Evolutionary conservation across 2,113 vertebrate species (phyloP).

Genomic region (Dinomys branickii): DNA sequence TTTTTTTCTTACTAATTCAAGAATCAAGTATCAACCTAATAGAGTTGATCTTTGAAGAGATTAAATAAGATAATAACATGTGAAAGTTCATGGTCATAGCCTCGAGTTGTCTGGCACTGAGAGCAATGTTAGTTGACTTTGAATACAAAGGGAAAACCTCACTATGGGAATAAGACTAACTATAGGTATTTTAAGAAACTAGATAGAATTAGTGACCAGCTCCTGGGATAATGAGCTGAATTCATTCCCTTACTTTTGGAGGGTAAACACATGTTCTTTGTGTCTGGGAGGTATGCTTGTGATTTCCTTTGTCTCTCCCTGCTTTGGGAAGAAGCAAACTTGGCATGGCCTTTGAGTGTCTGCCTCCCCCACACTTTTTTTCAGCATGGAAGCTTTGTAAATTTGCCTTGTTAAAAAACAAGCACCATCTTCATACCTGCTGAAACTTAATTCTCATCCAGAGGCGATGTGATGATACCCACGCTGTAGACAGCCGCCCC

Average conservation of each 20-base stretch:
- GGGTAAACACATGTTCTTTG: conserved; percentile 66
- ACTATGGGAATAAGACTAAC: not conserved
- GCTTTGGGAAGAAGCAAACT: conserved; percentile 70
- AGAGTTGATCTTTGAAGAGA: not conserved
- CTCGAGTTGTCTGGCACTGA: not conserved
- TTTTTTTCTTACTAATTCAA: conserved; percentile 13
- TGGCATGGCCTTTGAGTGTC: conserved; percentile 61
- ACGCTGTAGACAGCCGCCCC: conserved; percentile 21
- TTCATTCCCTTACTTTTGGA: conserved; percentile 57
- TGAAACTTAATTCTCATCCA: conserved; percentile 71
- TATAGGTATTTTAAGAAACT: not conserved
- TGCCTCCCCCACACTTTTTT: conserved; percentile 72
- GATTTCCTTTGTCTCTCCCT: conserved; percentile 60
- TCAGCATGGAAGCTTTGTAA: conserved; percentile 72
- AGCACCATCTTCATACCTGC: conserved; percentile 73
- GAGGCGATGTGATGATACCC: conserved; percentile 35
- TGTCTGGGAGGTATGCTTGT: conserved; percentile 65
- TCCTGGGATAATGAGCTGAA: conserved; percentile 69
- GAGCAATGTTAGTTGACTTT: conserved; percentile 11
- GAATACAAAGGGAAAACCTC: not conserved
- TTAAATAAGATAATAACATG: conserved; percentile 3
- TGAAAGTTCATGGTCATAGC: not conserved
- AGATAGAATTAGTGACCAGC: conserved; percentile 60
- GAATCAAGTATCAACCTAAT: not conserved
- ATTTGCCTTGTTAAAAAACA: conserved; percentile 75